Evolutionary conservation across 2,888 invertebrate species (phyloP), one percentile per base, ranked within the genome.

Genomic region (Archaeoteleia sp.): DNA sequence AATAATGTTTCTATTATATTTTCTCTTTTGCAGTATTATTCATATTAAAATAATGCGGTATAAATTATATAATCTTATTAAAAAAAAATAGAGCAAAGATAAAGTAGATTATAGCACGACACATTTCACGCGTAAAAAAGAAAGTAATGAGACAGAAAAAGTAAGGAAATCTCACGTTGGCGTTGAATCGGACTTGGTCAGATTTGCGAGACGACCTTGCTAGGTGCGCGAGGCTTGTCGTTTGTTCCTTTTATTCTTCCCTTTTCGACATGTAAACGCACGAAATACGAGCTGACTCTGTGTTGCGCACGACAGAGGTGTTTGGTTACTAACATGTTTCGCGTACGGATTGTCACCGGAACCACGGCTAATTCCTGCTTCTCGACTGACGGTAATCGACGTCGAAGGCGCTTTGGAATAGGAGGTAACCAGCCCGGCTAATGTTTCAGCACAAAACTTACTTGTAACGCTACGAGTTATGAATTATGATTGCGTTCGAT

Each of bases 171-270:
- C 14, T n/a, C 17, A 13, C 2, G 8, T 6, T 15, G 15, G 8
- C 17, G 14, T n/a, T 20, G 14, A 45, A 15, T 45, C 14, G n/a
- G 30, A 37, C 25, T 57, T 49, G 49, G 42, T 58, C 35, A 51
- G 39, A 48, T 53, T 39, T 40, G 37, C 32, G 32, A 37, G 30
- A 53, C 53, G 68, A 58, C 68, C 68, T 68, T 68, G 68, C 37
- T 39, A 12, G 9, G n/a, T 29, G 40, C 48, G 51, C 17, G 32
- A 45, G 27, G 53, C 35, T 58, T 29, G 37, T 12, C 66, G 29
- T 45, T 37, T 58, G 35, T 34, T 29, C 37, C 65, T 48, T 58
- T 66, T 66, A 48, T 54, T 54, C 9, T n/a, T 35, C 17, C 37
- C 32, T 39, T 53, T 58, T 61, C n/a, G 13, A 6, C 25, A 48